These are phyloP conservation scores for Deroptyus accipitrinus DNA, from an alignment of 2,113 vertebrate genomes.

Conservation along the genomic window DNA sequence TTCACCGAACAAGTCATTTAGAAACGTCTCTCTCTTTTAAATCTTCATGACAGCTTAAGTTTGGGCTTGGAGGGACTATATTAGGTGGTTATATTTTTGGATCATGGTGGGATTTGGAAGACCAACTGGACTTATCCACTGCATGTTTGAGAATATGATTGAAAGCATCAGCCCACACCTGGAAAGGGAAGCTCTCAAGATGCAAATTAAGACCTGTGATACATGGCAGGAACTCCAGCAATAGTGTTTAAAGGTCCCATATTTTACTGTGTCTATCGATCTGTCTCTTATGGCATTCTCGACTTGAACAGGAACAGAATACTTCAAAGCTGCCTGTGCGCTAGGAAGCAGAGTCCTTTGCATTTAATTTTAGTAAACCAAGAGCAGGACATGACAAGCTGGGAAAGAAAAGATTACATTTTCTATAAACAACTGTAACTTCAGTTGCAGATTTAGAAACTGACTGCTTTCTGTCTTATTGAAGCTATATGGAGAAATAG, in stretches of 20 bases:
- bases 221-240: not conserved
- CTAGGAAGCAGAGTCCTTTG: not conserved
- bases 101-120: not conserved
- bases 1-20: not conserved
- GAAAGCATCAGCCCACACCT: not conserved
- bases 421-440: not conserved
- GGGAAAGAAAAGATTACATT: not conserved
- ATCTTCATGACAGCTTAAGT: not conserved
- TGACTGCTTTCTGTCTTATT: not conserved
- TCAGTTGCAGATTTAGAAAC: not conserved
- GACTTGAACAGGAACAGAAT: not conserved
- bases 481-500: not conserved
- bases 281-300: not conserved
- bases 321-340: not conserved
- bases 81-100: not conserved
- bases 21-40: not conserved
- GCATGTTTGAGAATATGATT: not conserved
- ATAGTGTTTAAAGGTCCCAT: not conserved
- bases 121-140: not conserved
- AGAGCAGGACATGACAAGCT: not conserved
- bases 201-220: not conserved
- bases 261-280: not conserved
- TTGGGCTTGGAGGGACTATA: not conserved
- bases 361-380: not conserved
- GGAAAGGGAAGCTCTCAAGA: not conserved